Conservation (phyloP, 2,113 vertebrate species). For the Vireo altiloquus region DNA sequence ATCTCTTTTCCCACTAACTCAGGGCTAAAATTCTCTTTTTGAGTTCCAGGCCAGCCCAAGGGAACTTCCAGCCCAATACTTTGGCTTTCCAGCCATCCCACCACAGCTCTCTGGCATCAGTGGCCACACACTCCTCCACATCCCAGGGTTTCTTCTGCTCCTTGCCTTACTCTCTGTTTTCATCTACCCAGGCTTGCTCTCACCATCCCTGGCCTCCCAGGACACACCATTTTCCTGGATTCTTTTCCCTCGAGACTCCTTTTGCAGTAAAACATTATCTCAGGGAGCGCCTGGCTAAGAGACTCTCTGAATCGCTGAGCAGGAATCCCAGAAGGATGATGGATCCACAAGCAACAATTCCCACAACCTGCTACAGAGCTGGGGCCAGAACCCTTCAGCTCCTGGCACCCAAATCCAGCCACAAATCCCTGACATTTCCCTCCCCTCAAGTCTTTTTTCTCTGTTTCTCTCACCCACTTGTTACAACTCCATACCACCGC, state of each 20-base stretch:
- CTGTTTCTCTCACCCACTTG: not conserved
- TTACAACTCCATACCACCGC: accelerated
- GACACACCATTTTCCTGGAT: not conserved
- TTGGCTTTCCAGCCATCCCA: not conserved
- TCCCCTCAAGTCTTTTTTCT: not conserved
- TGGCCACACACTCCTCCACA: not conserved
- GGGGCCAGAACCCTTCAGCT: not conserved
- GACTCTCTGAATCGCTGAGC: accelerated
- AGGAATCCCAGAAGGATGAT: not conserved
- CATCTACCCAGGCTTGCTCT: not conserved
- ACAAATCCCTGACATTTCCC: not conserved
- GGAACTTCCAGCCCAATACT: not conserved
- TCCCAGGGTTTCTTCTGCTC: not conserved
- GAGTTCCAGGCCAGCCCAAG: not conserved
- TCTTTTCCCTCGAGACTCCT: not conserved
- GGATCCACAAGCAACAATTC: not conserved
- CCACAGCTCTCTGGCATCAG: not conserved
- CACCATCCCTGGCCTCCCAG: not conserved
- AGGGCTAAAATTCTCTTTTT: not conserved
- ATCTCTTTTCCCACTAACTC: not conserved
- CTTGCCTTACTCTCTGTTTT: accelerated
- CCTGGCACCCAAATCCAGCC: not conserved
- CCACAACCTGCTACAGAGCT: not conserved
- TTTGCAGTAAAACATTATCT: not conserved
- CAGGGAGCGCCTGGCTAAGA: not conserved